Conservation (phyloP, 2,888 invertebrate genomes). For the Chrysotoxum bicinctum region DNA sequence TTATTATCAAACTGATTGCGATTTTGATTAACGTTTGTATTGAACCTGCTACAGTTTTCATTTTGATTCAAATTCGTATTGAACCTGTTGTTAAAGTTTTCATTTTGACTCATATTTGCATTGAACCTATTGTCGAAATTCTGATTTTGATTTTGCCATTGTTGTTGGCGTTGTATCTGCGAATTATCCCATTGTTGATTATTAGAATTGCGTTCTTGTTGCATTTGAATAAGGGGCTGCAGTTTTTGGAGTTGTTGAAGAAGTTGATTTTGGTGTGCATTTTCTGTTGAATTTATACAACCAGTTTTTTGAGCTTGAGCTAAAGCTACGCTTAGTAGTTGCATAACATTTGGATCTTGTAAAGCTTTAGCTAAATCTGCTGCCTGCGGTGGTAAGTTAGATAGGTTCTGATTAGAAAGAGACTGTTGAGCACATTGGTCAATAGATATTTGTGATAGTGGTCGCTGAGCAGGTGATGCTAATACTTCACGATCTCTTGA, state of each 20-base stretch:
- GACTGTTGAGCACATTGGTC: background rate
- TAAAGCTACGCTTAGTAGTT: constrained; percentile 77
- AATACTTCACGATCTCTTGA: constrained; percentile 43
- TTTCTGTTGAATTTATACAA: constrained; percentile 19
- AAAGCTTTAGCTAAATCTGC: constrained; percentile 76
- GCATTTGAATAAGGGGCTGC: constrained; percentile 48
- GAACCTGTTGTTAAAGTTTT: constrained; percentile 1
- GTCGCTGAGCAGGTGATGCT: constrained; percentile 35
- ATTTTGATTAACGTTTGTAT: constrained; percentile 15
- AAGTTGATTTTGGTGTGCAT: constrained; percentile 43
- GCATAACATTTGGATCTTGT: constrained; percentile 79
- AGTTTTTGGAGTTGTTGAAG: constrained; percentile 61
- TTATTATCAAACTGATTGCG: constrained; percentile 37
- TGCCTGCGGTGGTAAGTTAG: constrained; percentile 43
- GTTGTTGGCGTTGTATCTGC: constrained; percentile 64
- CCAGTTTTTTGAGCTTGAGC: constrained; percentile 76
- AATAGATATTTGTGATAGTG: constrained; percentile 39
- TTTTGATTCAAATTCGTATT: constrained; percentile 23
- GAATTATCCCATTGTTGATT: constrained; percentile 27
- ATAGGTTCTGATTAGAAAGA: background rate
- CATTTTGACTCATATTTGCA: constrained; percentile 30
- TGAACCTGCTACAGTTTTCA: constrained; percentile 1
- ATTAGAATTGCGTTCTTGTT: constrained; percentile 34
- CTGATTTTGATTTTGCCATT: constrained; percentile 45
- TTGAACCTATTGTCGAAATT: constrained; percentile 5